Conservation (phyloP, 2,888 invertebrate species). For the Ypsolopha sequella region DNA sequence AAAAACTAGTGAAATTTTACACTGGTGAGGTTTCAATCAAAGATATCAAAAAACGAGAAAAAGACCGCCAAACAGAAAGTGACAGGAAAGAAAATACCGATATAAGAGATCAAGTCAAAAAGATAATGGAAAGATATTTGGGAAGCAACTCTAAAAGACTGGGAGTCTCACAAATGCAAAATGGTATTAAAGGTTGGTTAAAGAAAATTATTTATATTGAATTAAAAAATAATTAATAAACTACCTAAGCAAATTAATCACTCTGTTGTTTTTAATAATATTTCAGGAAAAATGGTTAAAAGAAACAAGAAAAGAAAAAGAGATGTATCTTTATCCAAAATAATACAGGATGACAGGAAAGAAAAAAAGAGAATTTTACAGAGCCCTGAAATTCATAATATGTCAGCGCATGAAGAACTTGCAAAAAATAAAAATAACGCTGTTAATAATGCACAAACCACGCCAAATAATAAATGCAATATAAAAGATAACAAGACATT, state of each 20-base stretch:
- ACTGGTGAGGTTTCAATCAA: slow-evolving; percentile 22
- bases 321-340: slow-evolving; percentile 8
- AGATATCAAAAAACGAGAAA: too few relatives aligned
- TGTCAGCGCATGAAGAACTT: too few relatives aligned
- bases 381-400: too few relatives aligned
- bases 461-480: too few relatives aligned
- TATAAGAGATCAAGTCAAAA: slow-evolving; percentile 43
- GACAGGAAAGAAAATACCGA: slow-evolving; percentile 10
- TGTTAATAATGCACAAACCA: too few relatives aligned
- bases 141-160: slow-evolving; percentile 36
- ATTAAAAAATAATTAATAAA: slow-evolving; percentile 1
- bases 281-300: slow-evolving; percentile 38
- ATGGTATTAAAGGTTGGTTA: slow-evolving; percentile 48
- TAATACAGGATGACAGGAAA: slow-evolving; percentile 4
- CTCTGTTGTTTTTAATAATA: not conserved
- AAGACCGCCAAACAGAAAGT: too few relatives aligned
- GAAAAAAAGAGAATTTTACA: not conserved
- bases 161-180: slow-evolving; percentile 37
- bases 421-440: not conserved
- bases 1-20: slow-evolving; percentile 42
- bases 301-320: slow-evolving; percentile 21
- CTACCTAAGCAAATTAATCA: not conserved
- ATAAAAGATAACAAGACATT: too few relatives aligned
- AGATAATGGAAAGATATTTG: slow-evolving; percentile 48
- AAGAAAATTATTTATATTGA: not conserved